Evolutionary conservation across 2,888 invertebrate genomes (phyloP).

Genomic region (Deroplatys truncata): DNA sequence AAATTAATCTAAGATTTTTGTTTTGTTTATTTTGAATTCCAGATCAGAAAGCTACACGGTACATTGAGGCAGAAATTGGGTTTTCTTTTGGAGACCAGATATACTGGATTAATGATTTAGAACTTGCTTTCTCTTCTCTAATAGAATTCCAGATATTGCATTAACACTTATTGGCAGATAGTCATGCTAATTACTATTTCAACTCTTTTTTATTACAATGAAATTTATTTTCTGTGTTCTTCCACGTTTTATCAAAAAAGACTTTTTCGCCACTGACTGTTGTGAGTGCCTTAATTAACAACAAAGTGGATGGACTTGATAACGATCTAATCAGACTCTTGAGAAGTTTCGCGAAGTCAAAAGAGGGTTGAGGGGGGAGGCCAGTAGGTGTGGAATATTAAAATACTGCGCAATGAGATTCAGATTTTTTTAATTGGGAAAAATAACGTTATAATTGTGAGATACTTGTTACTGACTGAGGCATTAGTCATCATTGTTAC

Average conservation of each 20-base stretch:
- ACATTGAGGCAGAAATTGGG: not conserved
- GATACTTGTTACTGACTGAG: conserved; percentile 28
- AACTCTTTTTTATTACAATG: too few species aligned
- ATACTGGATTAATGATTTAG: not conserved
- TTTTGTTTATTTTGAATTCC: not conserved
- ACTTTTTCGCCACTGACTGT: not conserved
- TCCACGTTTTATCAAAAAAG: not conserved
- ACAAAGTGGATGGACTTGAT: not conserved
- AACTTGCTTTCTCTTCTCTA: not conserved
- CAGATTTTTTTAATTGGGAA: not conserved
- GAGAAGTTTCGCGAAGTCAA: not conserved
- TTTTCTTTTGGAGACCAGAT: not conserved
- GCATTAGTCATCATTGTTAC: conserved; percentile 26
- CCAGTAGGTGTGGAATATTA: not conserved
- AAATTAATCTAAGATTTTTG: not conserved
- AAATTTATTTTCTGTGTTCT: too few species aligned
- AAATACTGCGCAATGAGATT: not conserved
- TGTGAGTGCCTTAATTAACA: not conserved
- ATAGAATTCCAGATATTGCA: not conserved
- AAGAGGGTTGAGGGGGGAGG: not conserved
- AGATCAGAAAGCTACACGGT: not conserved
- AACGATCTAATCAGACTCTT: not conserved
- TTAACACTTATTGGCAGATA: not conserved
- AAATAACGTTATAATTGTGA: not conserved
- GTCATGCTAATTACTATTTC: too few species aligned